Conservation (phyloP, 2,797 vertebrate species). For the Chaetophractus vellerosus region DNA sequence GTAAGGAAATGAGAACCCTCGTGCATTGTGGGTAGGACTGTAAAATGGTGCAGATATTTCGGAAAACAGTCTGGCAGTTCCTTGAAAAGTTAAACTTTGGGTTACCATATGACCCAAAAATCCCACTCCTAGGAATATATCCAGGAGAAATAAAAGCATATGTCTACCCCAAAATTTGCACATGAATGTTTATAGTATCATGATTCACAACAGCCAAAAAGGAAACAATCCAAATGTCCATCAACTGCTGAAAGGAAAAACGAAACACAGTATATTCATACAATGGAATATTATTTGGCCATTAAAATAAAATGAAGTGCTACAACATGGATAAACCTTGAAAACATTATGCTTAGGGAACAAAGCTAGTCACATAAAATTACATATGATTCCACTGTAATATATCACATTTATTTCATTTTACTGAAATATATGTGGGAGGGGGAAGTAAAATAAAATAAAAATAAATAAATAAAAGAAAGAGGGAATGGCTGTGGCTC, state of each 20-base stretch:
- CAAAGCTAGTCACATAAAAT: neutral
- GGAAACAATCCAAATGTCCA: neutral
- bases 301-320: too few relatives aligned
- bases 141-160: neutral
- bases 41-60: neutral
- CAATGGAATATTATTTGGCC: neutral
- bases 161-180: fast-evolving
- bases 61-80: neutral
- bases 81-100: neutral
- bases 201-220: neutral
- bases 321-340: neutral
- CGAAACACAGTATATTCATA: neutral
- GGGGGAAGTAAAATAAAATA: too few relatives aligned
- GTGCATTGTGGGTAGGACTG: fast-evolving
- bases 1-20: neutral
- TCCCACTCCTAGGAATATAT: neutral
- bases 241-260: too few relatives aligned
- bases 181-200: neutral
- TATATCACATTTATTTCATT: too few relatives aligned
- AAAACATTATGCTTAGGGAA: neutral
- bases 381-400: neutral
- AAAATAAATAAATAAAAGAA: too few relatives aligned
- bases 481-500: too few relatives aligned
- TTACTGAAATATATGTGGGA: too few relatives aligned
- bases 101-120: neutral